phyloP scores from a whole-genome alignment of 1,140 invertebrate genomes.

The Magallana gigas region DNA sequence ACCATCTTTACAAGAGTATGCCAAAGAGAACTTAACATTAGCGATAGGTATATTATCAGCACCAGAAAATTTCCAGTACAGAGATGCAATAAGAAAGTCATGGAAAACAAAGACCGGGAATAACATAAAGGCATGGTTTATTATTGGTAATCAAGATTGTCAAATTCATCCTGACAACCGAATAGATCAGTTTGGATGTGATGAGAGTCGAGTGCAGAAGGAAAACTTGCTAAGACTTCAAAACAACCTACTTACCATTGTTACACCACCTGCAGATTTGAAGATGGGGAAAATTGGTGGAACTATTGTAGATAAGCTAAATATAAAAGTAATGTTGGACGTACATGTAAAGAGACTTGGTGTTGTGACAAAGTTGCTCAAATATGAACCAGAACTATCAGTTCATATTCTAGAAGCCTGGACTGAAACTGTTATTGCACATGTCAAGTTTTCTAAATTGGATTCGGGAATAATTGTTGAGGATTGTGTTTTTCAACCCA shows the following conservation, averaged over 20 bases:
- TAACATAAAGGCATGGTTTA: constrained; percentile 6
- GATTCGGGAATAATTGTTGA: not conserved
- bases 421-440: not conserved
- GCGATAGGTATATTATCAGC: constrained; percentile 11
- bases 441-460: not conserved
- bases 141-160: not conserved
- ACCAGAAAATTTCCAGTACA: not conserved
- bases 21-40: not conserved
- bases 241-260: not conserved
- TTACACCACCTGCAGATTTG: not conserved
- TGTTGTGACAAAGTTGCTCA: not conserved
- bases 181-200: not conserved
- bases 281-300: not conserved
- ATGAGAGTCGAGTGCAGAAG: not conserved
- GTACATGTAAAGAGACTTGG: not conserved
- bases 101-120: not conserved
- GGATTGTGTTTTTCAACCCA: not conserved
- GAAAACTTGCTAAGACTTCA: not conserved
- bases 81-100: not conserved
- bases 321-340: not conserved
- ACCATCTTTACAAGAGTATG: not conserved
- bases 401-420: constrained; percentile 20
- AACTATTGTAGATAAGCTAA: not conserved
- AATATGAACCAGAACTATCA: not conserved
- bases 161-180: not conserved